Evolutionary conservation across 2,888 invertebrate genomes (phyloP), one percentile per base, ranked within the genome.

Genomic region (Nymphalis polychloros): DNA sequence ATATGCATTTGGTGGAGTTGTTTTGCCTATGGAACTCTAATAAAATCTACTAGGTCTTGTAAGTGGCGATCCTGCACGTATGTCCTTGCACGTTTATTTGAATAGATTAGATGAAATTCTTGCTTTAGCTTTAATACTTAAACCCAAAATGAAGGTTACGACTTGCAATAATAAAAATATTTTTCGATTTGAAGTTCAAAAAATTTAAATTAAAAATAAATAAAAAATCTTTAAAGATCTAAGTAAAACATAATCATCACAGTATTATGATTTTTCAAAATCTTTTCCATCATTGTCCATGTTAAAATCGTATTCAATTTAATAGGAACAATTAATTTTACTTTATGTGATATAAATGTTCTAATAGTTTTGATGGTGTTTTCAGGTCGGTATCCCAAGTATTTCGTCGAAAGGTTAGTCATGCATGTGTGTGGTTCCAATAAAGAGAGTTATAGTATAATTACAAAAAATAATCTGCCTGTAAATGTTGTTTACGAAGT

Each of bases 301-400:
- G 35, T 41, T 41, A 41, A 41, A 41, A 1, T 13, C 4, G 0
- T 13, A 13, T 41, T 1, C 1, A 41, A 41, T 13, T 13, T 13
- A 41, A 13, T 41, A 41, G 13, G 10, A 13, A 41, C 4, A 41
- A 13, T 41, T 41, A 13, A 13, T 13, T 13, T 35, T 59, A 46
- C 8, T 31, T 46, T 46, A 47, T 16, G 27, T 13, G 3, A 31
- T 57, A 23, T 16, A 13, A 16, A 16, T 59, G 10, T 31, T 19
- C 47, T 59, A 59, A 23, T 19, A 16, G 46, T 59, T 27, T 53
- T 27, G 23, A 27, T 53, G 53, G 23, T 53, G 53, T 53, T 53
- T 77, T 31, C 77, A 77, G 77, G 77, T 77, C 70, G 72, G 76
- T 77, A 72, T 71, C 52, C 35, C 53, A 61, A 63, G 63, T 64